phyloP scores from a whole-genome alignment of 2,888 invertebrate genomes.

The Drosophila colorata region DNA sequence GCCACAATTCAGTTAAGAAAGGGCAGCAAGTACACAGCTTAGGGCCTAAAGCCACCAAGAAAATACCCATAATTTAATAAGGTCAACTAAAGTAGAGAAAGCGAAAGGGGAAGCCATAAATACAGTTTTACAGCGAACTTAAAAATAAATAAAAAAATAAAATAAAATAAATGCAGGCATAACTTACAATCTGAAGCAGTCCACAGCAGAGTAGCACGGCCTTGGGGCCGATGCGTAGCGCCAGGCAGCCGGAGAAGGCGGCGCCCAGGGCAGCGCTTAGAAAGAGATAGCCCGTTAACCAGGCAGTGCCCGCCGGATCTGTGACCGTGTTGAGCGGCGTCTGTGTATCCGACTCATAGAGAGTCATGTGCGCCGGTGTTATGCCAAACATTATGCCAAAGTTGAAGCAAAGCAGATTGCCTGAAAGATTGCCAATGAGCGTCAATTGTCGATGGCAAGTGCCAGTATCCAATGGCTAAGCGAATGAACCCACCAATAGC shows the following conservation, averaged over 20 bases:
- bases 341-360: constrained; percentile 70
- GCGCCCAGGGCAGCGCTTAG: constrained; percentile 78
- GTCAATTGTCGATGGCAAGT: too few species aligned
- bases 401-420: constrained; percentile 80
- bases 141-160: too few species aligned
- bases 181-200: constrained; percentile 82
- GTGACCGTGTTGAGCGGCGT: constrained; percentile 74
- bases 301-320: constrained; percentile 66
- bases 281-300: constrained; percentile 77
- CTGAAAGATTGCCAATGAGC: constrained; percentile 40
- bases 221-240: constrained; percentile 77
- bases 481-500: constrained; percentile 57
- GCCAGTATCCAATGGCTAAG: too few species aligned
- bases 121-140: too few species aligned
- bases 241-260: constrained; percentile 72
- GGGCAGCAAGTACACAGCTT: too few species aligned
- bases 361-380: constrained; percentile 75
- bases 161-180: not conserved
- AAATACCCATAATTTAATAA: too few species aligned
- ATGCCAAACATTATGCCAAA: constrained; percentile 83
- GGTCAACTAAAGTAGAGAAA: too few species aligned
- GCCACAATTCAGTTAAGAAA: too few species aligned
- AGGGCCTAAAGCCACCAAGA: too few species aligned
- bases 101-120: too few species aligned
- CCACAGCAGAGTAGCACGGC: constrained; percentile 75